Percentiles rank a stretch among this genome's conserved stretches.
These are phyloP conservation scores for Silurus asotus DNA, from an alignment of 2,113 vertebrate genomes.

Conservation along the genomic window DNA sequence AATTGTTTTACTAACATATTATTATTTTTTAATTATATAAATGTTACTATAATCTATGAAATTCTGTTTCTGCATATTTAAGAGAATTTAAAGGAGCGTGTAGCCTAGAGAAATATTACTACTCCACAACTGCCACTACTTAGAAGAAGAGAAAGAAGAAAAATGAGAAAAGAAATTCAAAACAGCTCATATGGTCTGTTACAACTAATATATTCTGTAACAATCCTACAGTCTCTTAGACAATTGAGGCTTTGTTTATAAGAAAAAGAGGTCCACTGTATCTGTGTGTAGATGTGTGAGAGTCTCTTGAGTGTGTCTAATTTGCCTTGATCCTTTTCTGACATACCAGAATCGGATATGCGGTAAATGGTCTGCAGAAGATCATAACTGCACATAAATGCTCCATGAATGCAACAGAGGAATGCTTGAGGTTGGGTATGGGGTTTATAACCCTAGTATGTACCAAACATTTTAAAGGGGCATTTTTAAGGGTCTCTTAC, in stretches of 20 bases:
- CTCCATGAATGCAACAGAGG: conserved; percentile 46
- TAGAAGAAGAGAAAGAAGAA: background rate
- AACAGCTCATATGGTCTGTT: background rate
- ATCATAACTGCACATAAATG: conserved; percentile 53
- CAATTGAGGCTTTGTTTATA: conserved; percentile 18
- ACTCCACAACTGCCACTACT: background rate
- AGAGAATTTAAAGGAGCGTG: too few relatives aligned
- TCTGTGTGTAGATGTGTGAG: conserved; percentile 40
- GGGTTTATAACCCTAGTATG: conserved; percentile 23
- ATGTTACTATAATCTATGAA: background rate
- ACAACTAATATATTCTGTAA: background rate
- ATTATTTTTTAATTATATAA: background rate
- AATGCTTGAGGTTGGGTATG: conserved; percentile 41
- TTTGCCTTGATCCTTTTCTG: conserved; percentile 40
- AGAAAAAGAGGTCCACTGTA: background rate
- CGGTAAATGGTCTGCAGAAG: conserved; percentile 59
- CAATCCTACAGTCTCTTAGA: background rate
- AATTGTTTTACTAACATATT: background rate
- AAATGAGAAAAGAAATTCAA: background rate
- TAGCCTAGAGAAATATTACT: background rate
- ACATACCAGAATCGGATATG: conserved; percentile 50
- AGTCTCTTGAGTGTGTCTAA: conserved; percentile 4
- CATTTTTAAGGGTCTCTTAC: conserved; percentile 42
- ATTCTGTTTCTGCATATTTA: background rate
- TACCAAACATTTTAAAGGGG: conserved; percentile 52